Conservation (phyloP, 2,797 vertebrate species). For the Zenarchopterus dispar region DNA sequence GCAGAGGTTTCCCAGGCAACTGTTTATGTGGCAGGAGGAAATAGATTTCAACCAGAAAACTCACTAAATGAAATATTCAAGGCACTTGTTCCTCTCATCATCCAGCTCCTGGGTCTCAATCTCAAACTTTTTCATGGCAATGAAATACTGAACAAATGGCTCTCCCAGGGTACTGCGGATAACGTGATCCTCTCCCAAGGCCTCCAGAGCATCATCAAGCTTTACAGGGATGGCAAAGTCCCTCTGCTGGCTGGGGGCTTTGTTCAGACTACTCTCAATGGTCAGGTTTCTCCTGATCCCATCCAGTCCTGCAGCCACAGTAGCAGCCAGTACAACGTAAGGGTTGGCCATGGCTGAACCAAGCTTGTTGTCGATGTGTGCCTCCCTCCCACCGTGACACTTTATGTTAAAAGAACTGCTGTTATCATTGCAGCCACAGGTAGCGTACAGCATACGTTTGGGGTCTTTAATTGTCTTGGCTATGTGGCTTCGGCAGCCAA, state of each 20-base stretch:
- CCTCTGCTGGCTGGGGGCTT: constrained; percentile 71
- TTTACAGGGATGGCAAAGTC: constrained; percentile 85
- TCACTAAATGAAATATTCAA: constrained; percentile 93
- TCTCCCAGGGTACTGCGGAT: constrained; percentile 88
- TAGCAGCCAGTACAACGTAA: constrained; percentile 91
- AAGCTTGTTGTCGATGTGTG: constrained; percentile 90
- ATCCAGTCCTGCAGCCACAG: constrained; percentile 90
- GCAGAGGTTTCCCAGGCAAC: constrained; percentile 23
- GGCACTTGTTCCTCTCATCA: constrained; percentile 89
- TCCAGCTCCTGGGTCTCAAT: constrained; percentile 92
- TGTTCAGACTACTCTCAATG: constrained; percentile 63
- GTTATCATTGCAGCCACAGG: constrained; percentile 90
- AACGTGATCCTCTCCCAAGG: constrained; percentile 84
- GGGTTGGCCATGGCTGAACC: constrained; percentile 93
- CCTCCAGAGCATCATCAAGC: constrained; percentile 88
- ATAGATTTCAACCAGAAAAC: background rate
- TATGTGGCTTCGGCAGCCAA: constrained; percentile 85
- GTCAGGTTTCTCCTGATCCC: constrained; percentile 84
- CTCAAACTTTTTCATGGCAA: constrained; percentile 93
- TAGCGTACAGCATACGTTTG: constrained; percentile 82
- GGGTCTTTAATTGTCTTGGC: constrained; percentile 83
- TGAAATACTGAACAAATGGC: constrained; percentile 91
- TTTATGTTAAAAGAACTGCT: constrained; percentile 92
- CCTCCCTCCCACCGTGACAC: constrained; percentile 86
- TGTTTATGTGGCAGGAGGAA: constrained; percentile 16